phyloP scores from a whole-genome alignment of 2,888 invertebrate genomes.

The Dolichomitus sp. region DNA sequence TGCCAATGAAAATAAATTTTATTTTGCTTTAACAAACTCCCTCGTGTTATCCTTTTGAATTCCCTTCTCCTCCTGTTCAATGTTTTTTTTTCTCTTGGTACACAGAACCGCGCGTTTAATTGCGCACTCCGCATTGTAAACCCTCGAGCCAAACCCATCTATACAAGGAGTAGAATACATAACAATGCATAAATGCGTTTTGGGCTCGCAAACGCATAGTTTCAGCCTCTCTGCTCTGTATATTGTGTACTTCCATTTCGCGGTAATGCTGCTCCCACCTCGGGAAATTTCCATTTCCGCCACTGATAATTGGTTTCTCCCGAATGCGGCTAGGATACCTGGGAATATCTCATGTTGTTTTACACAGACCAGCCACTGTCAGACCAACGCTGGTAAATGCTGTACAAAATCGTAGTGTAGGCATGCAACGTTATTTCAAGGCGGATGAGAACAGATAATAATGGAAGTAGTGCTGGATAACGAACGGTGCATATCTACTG shows the following conservation, averaged over 20 bases:
- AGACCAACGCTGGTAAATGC: slow-evolving; percentile 11
- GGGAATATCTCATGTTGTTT: slow-evolving; percentile 52
- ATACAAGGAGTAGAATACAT: slow-evolving; percentile 11
- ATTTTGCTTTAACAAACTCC: background rate
- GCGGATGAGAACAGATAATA: slow-evolving; percentile 10
- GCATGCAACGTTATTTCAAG: slow-evolving; percentile 1
- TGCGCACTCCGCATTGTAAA: slow-evolving; percentile 23
- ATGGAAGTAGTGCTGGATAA: background rate
- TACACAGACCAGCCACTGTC: slow-evolving; percentile 23
- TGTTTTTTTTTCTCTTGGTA: slow-evolving; percentile 2
- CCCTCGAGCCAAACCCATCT: slow-evolving; percentile 12
- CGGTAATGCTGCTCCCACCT: slow-evolving; percentile 53
- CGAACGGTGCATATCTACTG: background rate
- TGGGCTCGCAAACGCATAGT: slow-evolving; percentile 28
- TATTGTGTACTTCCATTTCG: slow-evolving; percentile 55
- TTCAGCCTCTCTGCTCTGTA: slow-evolving; percentile 41
- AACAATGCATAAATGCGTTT: slow-evolving; percentile 44
- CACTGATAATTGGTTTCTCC: slow-evolving; percentile 59
- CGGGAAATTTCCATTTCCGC: slow-evolving; percentile 64
- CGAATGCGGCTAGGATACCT: slow-evolving; percentile 49
- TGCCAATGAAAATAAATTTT: background rate
- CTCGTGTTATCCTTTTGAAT: background rate
- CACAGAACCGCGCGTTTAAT: slow-evolving; percentile 10
- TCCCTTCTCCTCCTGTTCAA: background rate
- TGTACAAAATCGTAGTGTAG: background rate